These are phyloP conservation scores for Furcula furcula DNA, from an alignment of 2,888 invertebrate genomes.

Conservation along the genomic window DNA sequence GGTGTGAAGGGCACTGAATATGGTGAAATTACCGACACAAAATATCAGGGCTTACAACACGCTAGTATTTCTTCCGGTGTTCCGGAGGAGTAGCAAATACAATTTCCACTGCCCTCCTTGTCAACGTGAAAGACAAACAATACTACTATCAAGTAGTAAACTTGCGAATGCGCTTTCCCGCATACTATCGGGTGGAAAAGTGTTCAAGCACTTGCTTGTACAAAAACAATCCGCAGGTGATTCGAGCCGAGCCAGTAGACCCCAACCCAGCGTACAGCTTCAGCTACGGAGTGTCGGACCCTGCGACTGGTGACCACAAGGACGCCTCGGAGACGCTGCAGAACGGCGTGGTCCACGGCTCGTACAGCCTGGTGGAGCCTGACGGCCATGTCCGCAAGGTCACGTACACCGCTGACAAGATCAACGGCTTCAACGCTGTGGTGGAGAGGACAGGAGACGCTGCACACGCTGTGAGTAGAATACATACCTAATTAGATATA, in stretches of 20 bases:
- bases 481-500: too few species aligned
- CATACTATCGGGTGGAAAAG: too few species aligned
- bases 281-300: constrained; percentile 76
- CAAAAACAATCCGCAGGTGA: constrained; percentile 39
- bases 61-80: too few species aligned
- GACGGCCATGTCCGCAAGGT: constrained; percentile 75
- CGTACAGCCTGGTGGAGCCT: constrained; percentile 77
- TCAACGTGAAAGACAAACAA: too few species aligned
- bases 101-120: too few species aligned
- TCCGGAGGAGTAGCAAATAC: too few species aligned
- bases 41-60: too few species aligned
- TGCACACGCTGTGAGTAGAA: constrained; percentile 57
- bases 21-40: too few species aligned
- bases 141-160: too few species aligned
- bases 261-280: constrained; percentile 79
- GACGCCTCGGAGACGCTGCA: constrained; percentile 74
- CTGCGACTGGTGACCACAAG: constrained; percentile 77
- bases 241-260: constrained; percentile 72
- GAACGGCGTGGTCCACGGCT: constrained; percentile 78
- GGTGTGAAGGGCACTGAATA: too few species aligned
- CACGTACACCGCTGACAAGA: constrained; percentile 78
- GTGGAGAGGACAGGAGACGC: constrained; percentile 72
- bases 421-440: constrained; percentile 78
- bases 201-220: too few species aligned
- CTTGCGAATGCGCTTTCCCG: too few species aligned